Evolutionary conservation across 2,113 vertebrate species (phyloP).

Genomic region (Bucco capensis): DNA sequence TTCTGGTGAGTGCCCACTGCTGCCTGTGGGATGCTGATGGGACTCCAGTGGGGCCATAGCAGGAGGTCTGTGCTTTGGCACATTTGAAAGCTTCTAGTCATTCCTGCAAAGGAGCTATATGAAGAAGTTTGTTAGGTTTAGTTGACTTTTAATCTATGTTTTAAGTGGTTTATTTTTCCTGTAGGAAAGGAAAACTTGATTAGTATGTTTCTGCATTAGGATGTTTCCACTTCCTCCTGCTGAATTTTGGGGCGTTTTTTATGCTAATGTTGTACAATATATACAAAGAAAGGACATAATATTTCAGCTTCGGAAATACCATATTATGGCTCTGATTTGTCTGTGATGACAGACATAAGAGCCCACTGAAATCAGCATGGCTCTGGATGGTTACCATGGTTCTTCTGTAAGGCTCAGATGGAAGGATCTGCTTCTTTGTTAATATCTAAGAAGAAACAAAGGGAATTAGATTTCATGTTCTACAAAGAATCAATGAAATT

Average conservation of each 20-base stretch:
- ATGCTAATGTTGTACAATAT: background rate
- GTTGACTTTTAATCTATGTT: background rate
- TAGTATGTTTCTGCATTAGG: background rate
- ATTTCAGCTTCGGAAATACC: background rate
- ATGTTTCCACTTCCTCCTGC: background rate
- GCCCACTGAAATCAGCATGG: background rate
- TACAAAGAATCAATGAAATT: background rate
- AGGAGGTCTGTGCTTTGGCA: background rate
- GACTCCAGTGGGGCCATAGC: background rate
- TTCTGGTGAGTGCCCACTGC: background rate
- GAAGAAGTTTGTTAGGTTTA: background rate
- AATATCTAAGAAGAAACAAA: slow-evolving; percentile 9
- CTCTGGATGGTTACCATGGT: slow-evolving; percentile 49
- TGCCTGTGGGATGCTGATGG: background rate
- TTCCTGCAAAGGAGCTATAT: background rate
- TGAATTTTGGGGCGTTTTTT: background rate
- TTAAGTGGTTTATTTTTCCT: background rate
- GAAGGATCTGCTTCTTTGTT: slow-evolving; percentile 1
- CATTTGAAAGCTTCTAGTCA: background rate
- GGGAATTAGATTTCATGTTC: background rate
- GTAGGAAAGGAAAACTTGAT: background rate
- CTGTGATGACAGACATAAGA: background rate
- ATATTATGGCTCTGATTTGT: background rate
- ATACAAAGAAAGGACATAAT: background rate
- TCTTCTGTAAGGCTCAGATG: background rate